Base-by-base conservation (phyloP, 2,797 vertebrate species). In the Serranus cabrilla region DNA sequence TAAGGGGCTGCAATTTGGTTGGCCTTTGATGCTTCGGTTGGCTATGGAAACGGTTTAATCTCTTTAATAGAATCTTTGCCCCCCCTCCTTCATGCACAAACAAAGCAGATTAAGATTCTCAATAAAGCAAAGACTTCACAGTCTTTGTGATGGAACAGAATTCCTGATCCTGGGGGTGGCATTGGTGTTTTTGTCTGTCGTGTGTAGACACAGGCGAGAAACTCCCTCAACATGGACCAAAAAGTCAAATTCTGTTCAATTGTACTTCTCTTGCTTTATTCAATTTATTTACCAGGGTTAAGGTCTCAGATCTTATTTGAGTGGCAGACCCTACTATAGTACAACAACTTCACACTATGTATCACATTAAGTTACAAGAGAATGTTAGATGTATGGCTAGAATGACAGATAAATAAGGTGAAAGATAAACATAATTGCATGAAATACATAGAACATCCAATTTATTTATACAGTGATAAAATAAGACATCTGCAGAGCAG, bases 21-120 rank as follows among this genome's bases (percentile, higher is more conserved):
- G 93, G 90, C 89, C 90, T 62, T 82, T 93, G 95, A 96, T 96
- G 95, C 89, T 85, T 80, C 76, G 83, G 78, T 94, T 95, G 94
- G 93, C 94, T 93, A 89, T 95, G 86, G 93, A 95, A 94, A 89
- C 94, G 88, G 83, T 96, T 95, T 94, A 12, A 90, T 91, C 91
- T 93, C 90, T 91, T 89, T 96, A 93, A 94, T 93, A 94, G 83
- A 94, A 92, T 92, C 91, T 84, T 74, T 63, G 72, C 71, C 43
- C 43, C n/a, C 81, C 74, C 61, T 49, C 59, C 74, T 84, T 58
- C 62, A 62, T 61, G 62, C 78, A 81, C 90, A 92, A 91, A 93
- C 90, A 93, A 88, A 91, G 82, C 70, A 92, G 93, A 94, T 95
- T 90, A 92, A 78, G 69, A 78, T 80, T 89, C 65, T 69, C 78